phyloP scores from a whole-genome alignment of 1,140 invertebrate species.

The Pogonus chalceus region DNA sequence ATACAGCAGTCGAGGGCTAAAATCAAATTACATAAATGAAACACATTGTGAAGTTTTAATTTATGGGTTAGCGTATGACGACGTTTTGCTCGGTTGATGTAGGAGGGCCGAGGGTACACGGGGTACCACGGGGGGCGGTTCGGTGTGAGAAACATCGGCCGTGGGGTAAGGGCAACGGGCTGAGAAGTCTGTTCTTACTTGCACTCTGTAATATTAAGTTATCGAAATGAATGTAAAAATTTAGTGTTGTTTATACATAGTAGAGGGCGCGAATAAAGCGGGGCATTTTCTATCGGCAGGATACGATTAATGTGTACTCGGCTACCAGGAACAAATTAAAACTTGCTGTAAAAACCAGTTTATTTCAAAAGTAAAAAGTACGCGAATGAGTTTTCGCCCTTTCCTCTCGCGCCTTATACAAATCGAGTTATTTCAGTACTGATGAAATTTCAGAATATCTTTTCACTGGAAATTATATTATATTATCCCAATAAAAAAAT shows the following conservation, averaged over 20 bases:
- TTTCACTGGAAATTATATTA: too few relatives aligned
- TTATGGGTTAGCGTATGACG: slow-evolving; percentile 22
- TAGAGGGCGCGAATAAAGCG: not conserved
- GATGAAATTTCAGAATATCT: too few relatives aligned
- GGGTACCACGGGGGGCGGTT: not conserved
- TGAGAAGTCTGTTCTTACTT: slow-evolving; percentile 6
- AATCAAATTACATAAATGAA: slow-evolving; percentile 34
- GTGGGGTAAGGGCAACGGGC: not conserved
- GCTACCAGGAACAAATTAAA: not conserved
- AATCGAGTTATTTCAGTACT: too few relatives aligned
- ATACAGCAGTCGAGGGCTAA: slow-evolving; percentile 22
- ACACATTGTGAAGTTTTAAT: slow-evolving; percentile 33
- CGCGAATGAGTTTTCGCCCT: too few relatives aligned
- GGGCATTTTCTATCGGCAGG: not conserved
- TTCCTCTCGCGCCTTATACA: too few relatives aligned
- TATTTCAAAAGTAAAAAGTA: not conserved
- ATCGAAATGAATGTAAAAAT: not conserved
- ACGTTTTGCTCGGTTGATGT: slow-evolving; percentile 16
- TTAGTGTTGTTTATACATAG: not conserved
- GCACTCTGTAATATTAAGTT: not conserved
- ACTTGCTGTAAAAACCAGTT: not conserved
- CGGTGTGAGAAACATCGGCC: not conserved
- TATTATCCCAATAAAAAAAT: too few relatives aligned
- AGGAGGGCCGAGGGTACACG: not conserved
- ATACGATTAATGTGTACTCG: not conserved